Percentiles rank a stretch among this genome's conserved stretches.
Conservation (phyloP, 2,888 invertebrate genomes). For the Boloria selene region DNA sequence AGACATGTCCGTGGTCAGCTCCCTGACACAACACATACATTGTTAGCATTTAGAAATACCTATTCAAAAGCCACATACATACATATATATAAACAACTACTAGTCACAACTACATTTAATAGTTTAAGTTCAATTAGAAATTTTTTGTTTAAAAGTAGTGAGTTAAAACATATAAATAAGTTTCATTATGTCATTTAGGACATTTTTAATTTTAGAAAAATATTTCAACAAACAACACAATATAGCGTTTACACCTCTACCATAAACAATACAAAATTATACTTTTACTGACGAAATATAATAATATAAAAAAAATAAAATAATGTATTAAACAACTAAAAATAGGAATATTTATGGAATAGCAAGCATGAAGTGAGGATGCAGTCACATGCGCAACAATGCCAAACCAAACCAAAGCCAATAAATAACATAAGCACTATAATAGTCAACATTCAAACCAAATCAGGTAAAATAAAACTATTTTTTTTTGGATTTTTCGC, state of each 20-base stretch:
- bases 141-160: no score
- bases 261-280: neutral
- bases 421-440: neutral
- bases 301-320: no score
- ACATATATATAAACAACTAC: neutral
- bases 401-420: neutral
- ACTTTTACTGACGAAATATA: no score
- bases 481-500: neutral
- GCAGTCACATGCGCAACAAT: neutral
- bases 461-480: neutral
- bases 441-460: neutral
- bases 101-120: neutral
- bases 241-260: neutral
- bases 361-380: slow-evolving; percentile 4
- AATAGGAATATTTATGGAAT: neutral
- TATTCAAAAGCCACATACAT: neutral
- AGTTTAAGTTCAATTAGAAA: no score
- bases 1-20: slow-evolving; percentile 80
- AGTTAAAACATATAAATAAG: no score
- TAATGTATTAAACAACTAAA: neutral
- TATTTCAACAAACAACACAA: no score
- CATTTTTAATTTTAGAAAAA: no score
- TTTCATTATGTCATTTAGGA: no score
- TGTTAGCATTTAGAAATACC: neutral
- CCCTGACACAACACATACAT: slow-evolving; percentile 50